These are phyloP conservation scores for Andricus curvator DNA, from an alignment of 2,888 invertebrate genomes.

Conservation along the genomic window DNA sequence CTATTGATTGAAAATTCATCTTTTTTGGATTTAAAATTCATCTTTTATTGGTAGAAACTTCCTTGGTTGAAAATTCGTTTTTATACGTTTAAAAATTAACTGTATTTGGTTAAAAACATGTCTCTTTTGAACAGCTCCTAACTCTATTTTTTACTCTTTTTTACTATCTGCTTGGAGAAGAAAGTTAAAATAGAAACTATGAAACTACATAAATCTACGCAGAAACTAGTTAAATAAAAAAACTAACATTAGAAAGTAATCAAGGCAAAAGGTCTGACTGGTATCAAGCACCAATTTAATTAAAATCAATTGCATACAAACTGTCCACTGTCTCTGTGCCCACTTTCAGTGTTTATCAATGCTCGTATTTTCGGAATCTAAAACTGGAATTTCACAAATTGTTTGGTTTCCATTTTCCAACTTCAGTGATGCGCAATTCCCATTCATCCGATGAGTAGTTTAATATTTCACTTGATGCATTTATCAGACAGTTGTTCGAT, in stretches of 20 bases:
- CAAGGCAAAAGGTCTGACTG: neutral
- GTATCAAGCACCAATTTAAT: neutral
- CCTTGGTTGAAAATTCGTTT: too few species aligned
- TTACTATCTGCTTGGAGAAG: neutral
- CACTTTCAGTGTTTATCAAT: neutral
- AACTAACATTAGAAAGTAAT: neutral
- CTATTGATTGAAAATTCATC: too few species aligned
- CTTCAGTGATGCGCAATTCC: neutral
- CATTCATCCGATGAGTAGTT: neutral
- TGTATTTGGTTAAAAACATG: too few species aligned
- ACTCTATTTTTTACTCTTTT: neutral
- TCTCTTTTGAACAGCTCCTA: neutral
- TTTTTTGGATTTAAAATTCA: too few species aligned
- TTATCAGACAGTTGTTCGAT: neutral
- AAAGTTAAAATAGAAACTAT: neutral
- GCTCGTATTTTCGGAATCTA: neutral
- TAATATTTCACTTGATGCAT: neutral
- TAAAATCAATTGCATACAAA: neutral
- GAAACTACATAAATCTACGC: too few species aligned
- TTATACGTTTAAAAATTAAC: too few species aligned
- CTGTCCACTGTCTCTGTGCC: neutral
- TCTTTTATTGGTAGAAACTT: too few species aligned
- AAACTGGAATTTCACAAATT: neutral
- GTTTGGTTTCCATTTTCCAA: constrained; percentile 1
- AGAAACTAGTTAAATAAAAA: too few species aligned